A percentile compares a stretch with the other conserved stretches of the same genome.
phyloP scores from a whole-genome alignment of 2,888 invertebrate species.

The Homarus gammarus region DNA sequence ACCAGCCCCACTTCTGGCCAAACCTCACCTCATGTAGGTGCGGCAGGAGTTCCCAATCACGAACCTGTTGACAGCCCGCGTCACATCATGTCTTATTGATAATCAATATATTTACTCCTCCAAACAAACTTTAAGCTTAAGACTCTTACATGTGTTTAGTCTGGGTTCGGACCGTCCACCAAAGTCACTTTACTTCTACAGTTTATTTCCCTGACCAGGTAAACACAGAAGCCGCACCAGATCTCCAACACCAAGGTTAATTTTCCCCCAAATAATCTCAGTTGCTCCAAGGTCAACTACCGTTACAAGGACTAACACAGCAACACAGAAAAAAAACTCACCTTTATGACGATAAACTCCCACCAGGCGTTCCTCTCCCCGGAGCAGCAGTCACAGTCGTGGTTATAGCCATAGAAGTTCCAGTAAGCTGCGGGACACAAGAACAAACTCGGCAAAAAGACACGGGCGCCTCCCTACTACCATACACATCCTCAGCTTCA shows the following conservation, averaged over 20 bases:
- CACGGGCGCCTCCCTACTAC: not conserved
- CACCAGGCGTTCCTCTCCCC: conserved; percentile 75
- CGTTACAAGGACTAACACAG: no score
- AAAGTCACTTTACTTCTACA: no score
- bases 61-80: conserved; percentile 51
- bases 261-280: no score
- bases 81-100: no score
- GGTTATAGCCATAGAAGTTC: conserved; percentile 76
- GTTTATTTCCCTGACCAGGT: no score
- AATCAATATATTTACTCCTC: no score
- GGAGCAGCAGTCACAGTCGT: conserved; percentile 75
- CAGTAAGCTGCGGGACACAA: conserved; percentile 69
- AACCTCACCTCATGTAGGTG: conserved; percentile 75
- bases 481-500: not conserved
- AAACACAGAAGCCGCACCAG: no score
- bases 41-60: conserved; percentile 58
- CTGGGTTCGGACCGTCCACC: no score
- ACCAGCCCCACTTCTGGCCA: conserved; percentile 76
- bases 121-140: no score
- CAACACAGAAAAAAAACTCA: conserved; percentile 19
- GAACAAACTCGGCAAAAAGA: not conserved
- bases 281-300: no score
- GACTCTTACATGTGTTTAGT: no score
- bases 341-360: conserved; percentile 75
- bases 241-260: no score